Conservation (phyloP, 2,113 vertebrate genomes). For the Rhipidura dahli region DNA sequence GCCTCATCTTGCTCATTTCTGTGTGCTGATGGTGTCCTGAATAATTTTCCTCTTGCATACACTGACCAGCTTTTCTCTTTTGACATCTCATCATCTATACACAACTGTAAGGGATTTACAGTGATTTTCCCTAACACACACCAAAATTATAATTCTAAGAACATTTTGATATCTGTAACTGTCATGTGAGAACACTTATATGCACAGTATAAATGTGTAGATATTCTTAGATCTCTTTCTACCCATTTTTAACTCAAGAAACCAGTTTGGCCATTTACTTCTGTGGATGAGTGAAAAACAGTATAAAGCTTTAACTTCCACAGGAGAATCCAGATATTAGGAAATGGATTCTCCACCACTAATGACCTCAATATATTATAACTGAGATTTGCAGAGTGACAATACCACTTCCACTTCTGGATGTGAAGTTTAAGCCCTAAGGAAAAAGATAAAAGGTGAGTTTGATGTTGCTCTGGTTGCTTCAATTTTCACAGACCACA, state of each 20-base stretch:
- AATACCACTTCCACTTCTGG: neutral
- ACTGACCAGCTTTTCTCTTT: neutral
- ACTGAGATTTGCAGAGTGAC: neutral
- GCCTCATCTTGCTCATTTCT: neutral
- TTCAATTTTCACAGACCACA: neutral
- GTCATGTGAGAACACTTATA: neutral
- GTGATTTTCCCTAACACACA: fast-evolving
- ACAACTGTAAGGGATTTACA: neutral
- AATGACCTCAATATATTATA: neutral
- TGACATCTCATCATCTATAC: neutral
- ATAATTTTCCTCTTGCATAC: neutral
- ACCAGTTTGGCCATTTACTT: neutral
- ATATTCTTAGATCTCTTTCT: neutral
- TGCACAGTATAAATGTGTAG: neutral
- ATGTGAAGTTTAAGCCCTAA: neutral
- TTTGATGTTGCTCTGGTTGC: neutral
- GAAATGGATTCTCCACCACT: neutral
- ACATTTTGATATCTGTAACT: neutral
- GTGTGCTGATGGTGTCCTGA: neutral
- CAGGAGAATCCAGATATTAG: neutral
- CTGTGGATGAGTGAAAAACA: neutral
- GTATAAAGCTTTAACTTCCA: neutral
- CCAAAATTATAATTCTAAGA: neutral
- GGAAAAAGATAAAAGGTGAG: neutral
- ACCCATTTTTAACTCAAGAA: neutral